Base-by-base conservation (phyloP, 2,797 vertebrate species). In the Melanotaenia boesemani region DNA sequence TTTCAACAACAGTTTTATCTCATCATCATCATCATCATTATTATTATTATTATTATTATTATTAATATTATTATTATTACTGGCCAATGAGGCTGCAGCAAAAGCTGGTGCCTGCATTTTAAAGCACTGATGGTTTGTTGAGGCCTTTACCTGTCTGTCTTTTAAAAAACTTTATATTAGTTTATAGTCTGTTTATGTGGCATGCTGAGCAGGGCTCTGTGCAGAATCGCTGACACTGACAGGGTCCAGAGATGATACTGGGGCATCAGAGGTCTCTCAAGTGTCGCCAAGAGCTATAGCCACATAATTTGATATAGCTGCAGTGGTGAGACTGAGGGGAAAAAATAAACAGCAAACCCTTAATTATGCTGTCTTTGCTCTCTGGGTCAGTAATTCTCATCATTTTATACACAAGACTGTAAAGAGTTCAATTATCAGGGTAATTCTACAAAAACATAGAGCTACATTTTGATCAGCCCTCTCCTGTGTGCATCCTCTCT, bases 281-380 rank as follows among this genome's bases (percentile, higher is more conserved):
- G 91, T 91, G 90, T 91, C 87, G 48, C 86, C 61, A 54, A 68
- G 80, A 80, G 88, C 90, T 80, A 79, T 81, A 72, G 79, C 83
- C 85, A 90, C 89, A 91, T 84, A 90, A 92, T 93, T 88, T 91
- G 90, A 93, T 91, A 91, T 88, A 86, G 87, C 89, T 88, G 89
- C 90, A 91, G 90, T 85, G 90, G 81, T 81, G 81, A 78, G 86
- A 86, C 81, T 32, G 66, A 74, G 75, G 54, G 77, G 77, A 79
- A 83, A 18, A 18, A 63, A 86, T 70, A 82, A 90, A 88, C 79
- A 44, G 80, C 78, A 82, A 89, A 83, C 81, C 82, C 86, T 87
- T 89, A 86, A 82, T 90, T 86, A 87, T 80, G 78, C 82, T 76
- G 65, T 64, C 75, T 48, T 1, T 8, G 67, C 68, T 70, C 66